These are phyloP conservation scores for Congeria kusceri DNA, from an alignment of 2,888 invertebrate species.

Conservation along the genomic window DNA sequence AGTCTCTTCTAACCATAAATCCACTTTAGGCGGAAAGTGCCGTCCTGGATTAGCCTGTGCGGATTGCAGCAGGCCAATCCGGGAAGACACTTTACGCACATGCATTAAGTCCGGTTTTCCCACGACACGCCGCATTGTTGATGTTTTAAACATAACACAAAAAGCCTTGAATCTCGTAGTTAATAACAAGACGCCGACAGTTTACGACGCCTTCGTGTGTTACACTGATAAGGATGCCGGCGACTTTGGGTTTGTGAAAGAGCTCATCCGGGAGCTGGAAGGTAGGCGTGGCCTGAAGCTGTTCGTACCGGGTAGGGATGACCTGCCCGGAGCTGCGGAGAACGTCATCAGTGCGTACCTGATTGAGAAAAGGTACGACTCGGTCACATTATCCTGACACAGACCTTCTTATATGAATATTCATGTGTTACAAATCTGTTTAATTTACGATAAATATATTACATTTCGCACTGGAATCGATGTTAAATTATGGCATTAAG, in stretches of 20 bases:
- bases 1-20: too few relatives aligned
- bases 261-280: slow-evolving; percentile 66
- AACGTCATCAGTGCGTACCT: slow-evolving; percentile 69
- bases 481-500: too few relatives aligned
- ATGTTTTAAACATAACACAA: too few relatives aligned
- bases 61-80: too few relatives aligned
- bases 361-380: slow-evolving; percentile 73
- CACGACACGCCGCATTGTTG: too few relatives aligned
- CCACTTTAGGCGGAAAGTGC: too few relatives aligned
- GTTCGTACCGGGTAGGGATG: slow-evolving; percentile 74
- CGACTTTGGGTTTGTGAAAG: slow-evolving; percentile 70
- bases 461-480: too few relatives aligned
- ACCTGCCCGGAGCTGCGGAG: slow-evolving; percentile 70
- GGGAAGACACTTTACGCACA: too few relatives aligned
- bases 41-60: too few relatives aligned
- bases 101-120: too few relatives aligned
- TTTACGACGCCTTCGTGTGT: slow-evolving; percentile 76
- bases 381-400: neutral
- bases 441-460: neutral
- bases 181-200: neutral
- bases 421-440: neutral
- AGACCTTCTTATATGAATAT: neutral
- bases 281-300: slow-evolving; percentile 62
- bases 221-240: slow-evolving; percentile 54
- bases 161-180: too few relatives aligned